Evolutionary conservation across 2,113 vertebrate genomes (phyloP).

Genomic region (Pavo muticus): DNA sequence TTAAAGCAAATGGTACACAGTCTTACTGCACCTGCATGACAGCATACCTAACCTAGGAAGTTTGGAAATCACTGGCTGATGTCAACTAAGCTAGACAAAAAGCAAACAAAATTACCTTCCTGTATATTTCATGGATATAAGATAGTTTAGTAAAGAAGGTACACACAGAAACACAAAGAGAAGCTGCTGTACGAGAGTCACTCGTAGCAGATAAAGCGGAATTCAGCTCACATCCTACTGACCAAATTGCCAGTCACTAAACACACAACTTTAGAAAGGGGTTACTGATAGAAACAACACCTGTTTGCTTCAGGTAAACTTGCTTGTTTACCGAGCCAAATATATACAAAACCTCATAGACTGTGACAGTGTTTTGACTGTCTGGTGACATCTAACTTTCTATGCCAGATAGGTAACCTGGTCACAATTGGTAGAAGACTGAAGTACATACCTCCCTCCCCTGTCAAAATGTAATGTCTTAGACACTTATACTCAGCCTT

Average conservation of each 20-base stretch:
- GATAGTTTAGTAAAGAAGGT: neutral
- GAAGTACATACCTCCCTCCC: neutral
- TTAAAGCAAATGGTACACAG: neutral
- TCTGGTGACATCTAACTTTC: neutral
- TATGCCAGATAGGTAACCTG: neutral
- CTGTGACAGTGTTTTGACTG: neutral
- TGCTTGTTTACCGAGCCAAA: neutral
- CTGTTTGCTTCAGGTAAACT: neutral
- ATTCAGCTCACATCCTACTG: neutral
- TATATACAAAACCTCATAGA: neutral
- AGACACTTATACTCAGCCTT: neutral
- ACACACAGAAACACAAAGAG: neutral
- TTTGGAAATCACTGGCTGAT: neutral
- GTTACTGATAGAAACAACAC: neutral
- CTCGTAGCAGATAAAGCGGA: neutral
- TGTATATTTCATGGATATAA: rapidly evolving
- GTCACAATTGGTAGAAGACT: neutral
- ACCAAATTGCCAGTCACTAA: neutral
- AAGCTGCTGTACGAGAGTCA: neutral
- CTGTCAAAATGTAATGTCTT: rapidly evolving
- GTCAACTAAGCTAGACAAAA: neutral
- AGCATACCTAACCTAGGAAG: neutral
- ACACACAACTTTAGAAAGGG: neutral
- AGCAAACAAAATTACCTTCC: neutral
- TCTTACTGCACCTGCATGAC: neutral